Conservation (phyloP, 2,113 vertebrate genomes). For the Phocoena phocoena region DNA sequence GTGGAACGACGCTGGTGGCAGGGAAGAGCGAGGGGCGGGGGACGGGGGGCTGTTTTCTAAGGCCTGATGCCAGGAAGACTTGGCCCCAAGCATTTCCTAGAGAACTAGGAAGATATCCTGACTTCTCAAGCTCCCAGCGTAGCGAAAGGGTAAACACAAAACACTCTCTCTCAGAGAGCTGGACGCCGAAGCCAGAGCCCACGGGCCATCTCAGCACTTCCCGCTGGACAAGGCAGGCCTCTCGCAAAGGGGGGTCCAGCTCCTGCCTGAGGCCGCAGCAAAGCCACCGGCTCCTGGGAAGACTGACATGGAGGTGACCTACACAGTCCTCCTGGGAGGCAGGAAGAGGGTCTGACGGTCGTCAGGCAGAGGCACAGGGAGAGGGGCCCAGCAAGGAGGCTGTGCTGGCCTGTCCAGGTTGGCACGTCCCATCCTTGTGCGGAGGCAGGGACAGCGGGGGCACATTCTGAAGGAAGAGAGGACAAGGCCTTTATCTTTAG, state of each 20-base stretch:
- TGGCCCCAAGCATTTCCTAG: background rate
- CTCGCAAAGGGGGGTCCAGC: background rate
- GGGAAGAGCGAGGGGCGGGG: rapidly evolving
- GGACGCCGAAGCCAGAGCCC: background rate
- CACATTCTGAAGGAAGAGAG: background rate
- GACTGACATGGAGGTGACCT: rapidly evolving
- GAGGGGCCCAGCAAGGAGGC: background rate
- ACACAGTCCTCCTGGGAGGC: background rate
- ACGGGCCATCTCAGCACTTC: background rate
- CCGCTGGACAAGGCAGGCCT: background rate
- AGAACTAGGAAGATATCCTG: background rate
- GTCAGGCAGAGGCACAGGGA: rapidly evolving
- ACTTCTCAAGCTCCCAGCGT: background rate
- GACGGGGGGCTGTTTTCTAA: background rate
- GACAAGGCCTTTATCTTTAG: background rate
- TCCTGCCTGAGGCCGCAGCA: background rate
- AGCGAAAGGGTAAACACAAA: background rate
- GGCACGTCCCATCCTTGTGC: background rate
- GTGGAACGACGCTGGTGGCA: rapidly evolving
- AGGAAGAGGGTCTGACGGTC: background rate
- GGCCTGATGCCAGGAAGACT: background rate
- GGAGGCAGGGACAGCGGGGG: background rate
- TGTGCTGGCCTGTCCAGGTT: background rate
- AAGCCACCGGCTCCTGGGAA: background rate
- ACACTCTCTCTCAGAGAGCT: background rate